Conservation (phyloP, 2,888 invertebrate genomes). For the Galeopsomyia nigrocyanea region DNA sequence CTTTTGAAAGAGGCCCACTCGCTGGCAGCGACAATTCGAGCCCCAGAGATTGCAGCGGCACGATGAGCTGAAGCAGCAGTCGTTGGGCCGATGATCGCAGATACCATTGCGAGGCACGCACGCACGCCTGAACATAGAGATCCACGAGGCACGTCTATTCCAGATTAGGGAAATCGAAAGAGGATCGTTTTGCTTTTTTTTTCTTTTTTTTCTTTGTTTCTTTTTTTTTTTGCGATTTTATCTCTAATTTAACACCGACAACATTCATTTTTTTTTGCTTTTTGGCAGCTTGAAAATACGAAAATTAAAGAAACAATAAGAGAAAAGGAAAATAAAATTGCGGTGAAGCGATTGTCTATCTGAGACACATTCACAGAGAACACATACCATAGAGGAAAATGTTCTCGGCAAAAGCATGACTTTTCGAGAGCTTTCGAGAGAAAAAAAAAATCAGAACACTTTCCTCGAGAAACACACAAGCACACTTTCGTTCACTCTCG, state of each 20-base stretch:
- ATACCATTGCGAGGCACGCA: conserved; percentile 86
- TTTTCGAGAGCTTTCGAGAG: background rate
- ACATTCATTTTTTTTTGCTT: background rate
- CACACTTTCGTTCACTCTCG: conserved; percentile 3
- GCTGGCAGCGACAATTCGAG: conserved; percentile 88
- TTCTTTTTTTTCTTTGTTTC: conserved; percentile 9
- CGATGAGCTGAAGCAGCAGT: conserved; percentile 88
- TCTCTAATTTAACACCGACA: background rate
- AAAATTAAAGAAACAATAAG: background rate
- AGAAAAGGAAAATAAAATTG: background rate
- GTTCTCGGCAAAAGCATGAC: too few relatives aligned
- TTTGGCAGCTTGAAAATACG: background rate
- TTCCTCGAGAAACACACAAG: background rate
- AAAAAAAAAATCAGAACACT: background rate
- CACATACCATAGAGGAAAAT: background rate
- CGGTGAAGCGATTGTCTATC: too few relatives aligned
- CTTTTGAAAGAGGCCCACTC: conserved; percentile 90
- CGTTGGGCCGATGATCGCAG: conserved; percentile 87
- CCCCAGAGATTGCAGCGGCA: conserved; percentile 93
- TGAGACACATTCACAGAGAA: background rate
- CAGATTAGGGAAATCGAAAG: conserved; percentile 66
- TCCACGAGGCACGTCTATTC: conserved; percentile 83
- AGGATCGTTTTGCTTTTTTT: conserved; percentile 47
- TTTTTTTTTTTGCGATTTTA: background rate
- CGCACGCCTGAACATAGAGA: conserved; percentile 88